Evolutionary conservation across 2,888 invertebrate species (phyloP), one percentile per base, ranked within the genome.

Genomic region (Mongoloraphidia duomilia): DNA sequence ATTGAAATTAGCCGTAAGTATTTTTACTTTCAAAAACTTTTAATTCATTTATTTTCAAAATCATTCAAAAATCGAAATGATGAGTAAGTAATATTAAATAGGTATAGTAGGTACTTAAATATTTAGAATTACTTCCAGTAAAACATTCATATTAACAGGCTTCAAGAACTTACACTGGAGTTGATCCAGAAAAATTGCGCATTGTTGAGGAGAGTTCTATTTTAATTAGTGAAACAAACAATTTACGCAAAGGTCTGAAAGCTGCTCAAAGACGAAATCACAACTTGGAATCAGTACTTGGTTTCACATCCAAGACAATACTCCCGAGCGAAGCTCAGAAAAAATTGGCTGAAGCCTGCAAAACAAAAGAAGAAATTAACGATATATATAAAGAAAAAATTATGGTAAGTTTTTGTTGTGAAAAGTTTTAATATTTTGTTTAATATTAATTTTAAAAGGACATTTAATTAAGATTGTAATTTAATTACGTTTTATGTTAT

Each of bases 161-260:
- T 8, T 56, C 60, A 9, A 65, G 65, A 53, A 60, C 61, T 47
- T 60, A 61, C 1, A 59, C 61, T 17, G 57, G 59, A 38, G 57
- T 62, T 26, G 66, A 59, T 58, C 62, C 57, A 52, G 64, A 65
- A 61, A 69, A 69, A 66, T 54, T 65, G 8, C 59, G 64, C 43
- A 62, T 68, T 45, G 63, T 73, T 14, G 70, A 79, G 61, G 89
- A 93, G 60, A 92, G 92, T 64, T 77, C 85, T 36, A 68, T 76
- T 0, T 70, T 93, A 4, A 71, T 91, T 35, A 73, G 78, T 2
- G 91, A 92, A 65, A 78, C 90, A 17, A 89, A 90, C 61, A 75
- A 74, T 49, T 63, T 91, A 40, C 75, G 88, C 35, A 74, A 74
- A 33, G 81, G 84, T 61, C 65, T 87, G 51, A 82, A 82, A 62